Percentiles rank a stretch among this genome's conserved stretches.
Evolutionary conservation across 1,140 invertebrate genomes (phyloP).

Genomic region (Caenorhabditis brenneri): DNA sequence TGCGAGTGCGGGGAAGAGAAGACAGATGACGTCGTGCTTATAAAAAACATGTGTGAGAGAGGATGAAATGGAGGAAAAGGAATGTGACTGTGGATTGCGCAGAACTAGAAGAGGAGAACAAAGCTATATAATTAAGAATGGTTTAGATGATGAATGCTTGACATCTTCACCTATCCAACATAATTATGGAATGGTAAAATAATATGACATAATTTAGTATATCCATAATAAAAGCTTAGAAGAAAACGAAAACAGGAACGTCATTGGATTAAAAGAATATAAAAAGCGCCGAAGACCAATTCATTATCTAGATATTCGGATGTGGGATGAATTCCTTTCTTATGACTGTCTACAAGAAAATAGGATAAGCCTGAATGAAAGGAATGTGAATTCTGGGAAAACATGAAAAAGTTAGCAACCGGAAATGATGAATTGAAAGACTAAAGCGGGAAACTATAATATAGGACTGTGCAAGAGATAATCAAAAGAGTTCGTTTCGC

Average conservation of each 20-base stretch:
- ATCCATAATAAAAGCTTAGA: neutral
- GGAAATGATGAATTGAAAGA: neutral
- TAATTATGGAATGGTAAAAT: neutral
- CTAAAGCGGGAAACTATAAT: neutral
- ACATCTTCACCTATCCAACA: neutral
- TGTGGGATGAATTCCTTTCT: neutral
- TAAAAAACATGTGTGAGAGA: slow-evolving; percentile 41
- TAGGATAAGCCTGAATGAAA: neutral
- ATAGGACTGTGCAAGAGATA: neutral
- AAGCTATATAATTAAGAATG: neutral
- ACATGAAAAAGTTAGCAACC: neutral
- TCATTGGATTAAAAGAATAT: slow-evolving; percentile 13
- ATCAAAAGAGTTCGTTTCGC: neutral
- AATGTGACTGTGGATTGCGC: slow-evolving; percentile 21
- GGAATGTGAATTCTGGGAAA: neutral
- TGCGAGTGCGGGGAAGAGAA: slow-evolving; percentile 12
- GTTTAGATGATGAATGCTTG: neutral
- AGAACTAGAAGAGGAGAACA: slow-evolving; percentile 12
- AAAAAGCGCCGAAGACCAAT: slow-evolving; percentile 36
- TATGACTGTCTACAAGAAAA: neutral
- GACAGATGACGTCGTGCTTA: slow-evolving; percentile 37
- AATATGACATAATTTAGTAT: neutral
- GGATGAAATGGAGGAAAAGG: neutral
- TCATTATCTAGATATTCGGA: slow-evolving; percentile 17
- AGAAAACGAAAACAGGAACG: neutral